phyloP scores from a whole-genome alignment of 2,888 invertebrate genomes.

The Lottia scabra region DNA sequence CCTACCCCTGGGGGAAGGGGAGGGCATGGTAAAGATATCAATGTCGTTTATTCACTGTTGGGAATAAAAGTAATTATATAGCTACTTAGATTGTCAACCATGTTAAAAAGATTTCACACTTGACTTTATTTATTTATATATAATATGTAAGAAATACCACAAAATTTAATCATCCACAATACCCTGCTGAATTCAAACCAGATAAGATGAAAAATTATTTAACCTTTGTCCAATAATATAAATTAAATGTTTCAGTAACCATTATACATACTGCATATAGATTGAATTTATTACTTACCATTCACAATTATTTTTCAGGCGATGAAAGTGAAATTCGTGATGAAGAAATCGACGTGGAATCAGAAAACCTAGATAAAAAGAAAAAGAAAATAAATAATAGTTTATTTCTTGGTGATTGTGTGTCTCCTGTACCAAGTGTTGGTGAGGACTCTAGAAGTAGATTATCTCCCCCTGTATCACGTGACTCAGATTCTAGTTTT shows the following conservation, averaged over 20 bases:
- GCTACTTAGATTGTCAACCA: too few relatives aligned
- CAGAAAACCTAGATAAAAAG: slow-evolving; percentile 5
- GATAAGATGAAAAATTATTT: too few relatives aligned
- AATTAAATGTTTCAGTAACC: too few relatives aligned
- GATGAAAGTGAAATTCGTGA: slow-evolving; percentile 12
- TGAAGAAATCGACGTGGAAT: slow-evolving; percentile 20
- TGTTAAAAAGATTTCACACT: too few relatives aligned
- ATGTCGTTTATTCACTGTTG: neutral
- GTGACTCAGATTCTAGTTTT: slow-evolving; percentile 29
- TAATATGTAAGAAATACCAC: too few relatives aligned
- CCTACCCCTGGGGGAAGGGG: neutral
- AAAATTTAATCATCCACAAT: too few relatives aligned
- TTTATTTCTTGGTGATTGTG: slow-evolving; percentile 19
- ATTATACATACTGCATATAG: too few relatives aligned
- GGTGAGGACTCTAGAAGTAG: slow-evolving; percentile 29
- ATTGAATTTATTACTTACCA: too few relatives aligned
- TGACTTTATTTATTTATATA: too few relatives aligned
- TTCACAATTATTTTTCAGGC: neutral
- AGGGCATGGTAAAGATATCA: neutral
- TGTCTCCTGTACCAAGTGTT: slow-evolving; percentile 30
- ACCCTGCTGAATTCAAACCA: too few relatives aligned
- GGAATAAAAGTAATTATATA: too few relatives aligned
- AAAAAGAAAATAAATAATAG: slow-evolving; percentile 1
- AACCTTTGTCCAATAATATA: too few relatives aligned
- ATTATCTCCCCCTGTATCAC: slow-evolving; percentile 28